Conservation (phyloP, 2,113 vertebrate species). For the Haemorhous mexicanus region DNA sequence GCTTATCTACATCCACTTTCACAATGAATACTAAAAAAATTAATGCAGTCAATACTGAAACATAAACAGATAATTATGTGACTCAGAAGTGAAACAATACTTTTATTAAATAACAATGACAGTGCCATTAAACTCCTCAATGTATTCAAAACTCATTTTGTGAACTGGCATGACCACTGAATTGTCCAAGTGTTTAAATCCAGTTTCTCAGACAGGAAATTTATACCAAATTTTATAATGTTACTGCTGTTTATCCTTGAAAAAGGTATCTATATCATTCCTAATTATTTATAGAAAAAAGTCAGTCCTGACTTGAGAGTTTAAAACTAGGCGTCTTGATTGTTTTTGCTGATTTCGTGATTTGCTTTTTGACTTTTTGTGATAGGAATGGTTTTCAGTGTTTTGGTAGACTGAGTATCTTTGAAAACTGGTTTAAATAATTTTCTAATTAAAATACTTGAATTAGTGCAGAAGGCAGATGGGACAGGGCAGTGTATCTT, state of each 20-base stretch:
- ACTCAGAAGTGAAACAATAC: background rate
- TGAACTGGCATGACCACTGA: background rate
- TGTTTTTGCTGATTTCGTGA: background rate
- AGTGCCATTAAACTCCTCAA: background rate
- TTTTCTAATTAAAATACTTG: background rate
- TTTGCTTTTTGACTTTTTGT: background rate
- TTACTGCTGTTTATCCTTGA: background rate
- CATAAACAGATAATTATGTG: background rate
- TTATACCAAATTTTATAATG: background rate
- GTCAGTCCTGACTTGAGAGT: background rate
- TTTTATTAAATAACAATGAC: background rate
- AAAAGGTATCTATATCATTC: background rate
- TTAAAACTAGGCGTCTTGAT: background rate
- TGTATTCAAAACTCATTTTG: background rate
- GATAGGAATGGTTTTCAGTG: background rate
- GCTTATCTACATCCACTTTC: background rate
- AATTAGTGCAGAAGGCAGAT: background rate
- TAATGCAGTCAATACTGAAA: background rate
- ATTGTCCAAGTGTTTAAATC: background rate
- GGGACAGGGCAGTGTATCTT: background rate
- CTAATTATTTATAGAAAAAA: background rate
- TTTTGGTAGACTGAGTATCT: background rate
- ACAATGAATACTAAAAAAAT: background rate
- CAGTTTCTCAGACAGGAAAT: background rate
- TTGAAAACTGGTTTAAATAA: background rate